Percentiles rank a stretch among this genome's conserved stretches.
Evolutionary conservation across 2,113 vertebrate species (phyloP).

Genomic region (Lepus europaeus): DNA sequence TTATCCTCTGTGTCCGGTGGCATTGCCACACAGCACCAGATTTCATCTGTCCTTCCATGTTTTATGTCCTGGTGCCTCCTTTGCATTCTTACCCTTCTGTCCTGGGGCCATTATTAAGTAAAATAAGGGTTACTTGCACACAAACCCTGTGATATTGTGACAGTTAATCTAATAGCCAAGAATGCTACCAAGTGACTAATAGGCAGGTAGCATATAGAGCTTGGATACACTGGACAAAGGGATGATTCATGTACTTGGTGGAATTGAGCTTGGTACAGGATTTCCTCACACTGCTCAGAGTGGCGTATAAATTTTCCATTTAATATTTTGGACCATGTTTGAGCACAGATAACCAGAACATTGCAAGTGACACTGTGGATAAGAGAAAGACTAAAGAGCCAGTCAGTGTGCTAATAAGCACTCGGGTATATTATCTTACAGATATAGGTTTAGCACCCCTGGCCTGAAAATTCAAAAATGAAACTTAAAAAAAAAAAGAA

Average conservation of each 20-base stretch:
- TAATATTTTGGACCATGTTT: neutral
- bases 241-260: neutral
- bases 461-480: neutral
- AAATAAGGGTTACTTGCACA: neutral
- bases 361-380: neutral
- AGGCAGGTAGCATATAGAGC: neutral
- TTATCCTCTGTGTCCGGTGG: neutral
- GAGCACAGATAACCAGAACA: neutral
- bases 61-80: neutral
- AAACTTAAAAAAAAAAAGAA: no score
- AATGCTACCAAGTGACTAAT: neutral
- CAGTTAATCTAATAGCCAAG: neutral
- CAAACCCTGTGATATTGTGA: neutral
- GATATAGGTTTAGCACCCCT: neutral
- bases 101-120: neutral
- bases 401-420: neutral
- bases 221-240: neutral
- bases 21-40: neutral
- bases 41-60: neutral
- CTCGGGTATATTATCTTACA: neutral
- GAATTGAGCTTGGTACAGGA: neutral
- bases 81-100: neutral
- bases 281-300: neutral
- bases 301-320: neutral
- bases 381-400: neutral